Evolutionary conservation across 2,113 vertebrate species (phyloP).

Genomic region (Electrona antarctica): DNA sequence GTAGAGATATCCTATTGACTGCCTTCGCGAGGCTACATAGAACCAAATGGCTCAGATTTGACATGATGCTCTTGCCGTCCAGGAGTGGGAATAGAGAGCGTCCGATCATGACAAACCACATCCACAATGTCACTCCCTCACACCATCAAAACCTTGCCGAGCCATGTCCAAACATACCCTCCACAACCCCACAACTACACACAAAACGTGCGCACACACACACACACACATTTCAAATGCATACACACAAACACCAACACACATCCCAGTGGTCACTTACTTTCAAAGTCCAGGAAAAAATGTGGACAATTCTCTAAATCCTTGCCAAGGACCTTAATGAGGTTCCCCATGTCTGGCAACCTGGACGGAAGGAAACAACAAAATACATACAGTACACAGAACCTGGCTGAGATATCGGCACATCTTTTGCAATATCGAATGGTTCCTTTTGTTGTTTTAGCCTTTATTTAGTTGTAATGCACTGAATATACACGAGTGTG

Average conservation of each 20-base stretch:
- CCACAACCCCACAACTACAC: conserved; percentile 10
- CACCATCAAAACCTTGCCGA: conserved; percentile 55
- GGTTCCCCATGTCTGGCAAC: conserved; percentile 96
- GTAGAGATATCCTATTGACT: too few species aligned
- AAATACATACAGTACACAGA: conserved; percentile 75
- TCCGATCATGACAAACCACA: conserved; percentile 66
- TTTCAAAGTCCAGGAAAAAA: conserved; percentile 99
- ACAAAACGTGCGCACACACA: too few species aligned
- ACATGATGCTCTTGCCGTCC: background rate
- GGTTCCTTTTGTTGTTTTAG: too few species aligned
- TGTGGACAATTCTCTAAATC: conserved; percentile 98
- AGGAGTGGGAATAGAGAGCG: conserved; percentile 69
- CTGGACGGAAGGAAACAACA: conserved; percentile 86
- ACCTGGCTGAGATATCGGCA: conserved; percentile 40
- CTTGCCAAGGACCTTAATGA: conserved; percentile 98
- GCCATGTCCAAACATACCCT: conserved; percentile 32
- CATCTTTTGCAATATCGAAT: too few species aligned
- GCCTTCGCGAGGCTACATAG: too few species aligned
- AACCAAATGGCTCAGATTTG: too few species aligned
- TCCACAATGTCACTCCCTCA: conserved; percentile 65
- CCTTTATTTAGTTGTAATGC: too few species aligned
- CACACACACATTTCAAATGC: conserved; percentile 5
- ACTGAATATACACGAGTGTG: too few species aligned
- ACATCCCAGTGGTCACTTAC: conserved; percentile 82
- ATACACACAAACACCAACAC: background rate